Conservation (phyloP, 1,140 invertebrate species). For the Orius insidiosus region DNA sequence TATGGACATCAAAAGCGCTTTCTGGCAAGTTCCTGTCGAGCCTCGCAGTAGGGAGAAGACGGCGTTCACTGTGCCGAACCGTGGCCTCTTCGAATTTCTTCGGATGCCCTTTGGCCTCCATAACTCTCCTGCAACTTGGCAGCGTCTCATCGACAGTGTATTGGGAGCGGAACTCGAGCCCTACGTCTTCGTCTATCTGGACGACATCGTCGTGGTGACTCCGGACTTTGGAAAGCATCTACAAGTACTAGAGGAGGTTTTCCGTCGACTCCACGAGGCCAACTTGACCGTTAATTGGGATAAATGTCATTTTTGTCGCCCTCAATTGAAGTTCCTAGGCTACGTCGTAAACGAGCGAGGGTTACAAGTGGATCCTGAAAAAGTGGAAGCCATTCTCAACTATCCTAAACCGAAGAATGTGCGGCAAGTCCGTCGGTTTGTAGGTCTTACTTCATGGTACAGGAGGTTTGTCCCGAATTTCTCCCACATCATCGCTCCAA, state of each 20-base stretch:
- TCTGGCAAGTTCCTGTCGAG: slow-evolving; percentile 24
- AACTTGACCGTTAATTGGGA: neutral
- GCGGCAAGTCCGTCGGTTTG: slow-evolving; percentile 27
- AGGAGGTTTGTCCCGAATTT: slow-evolving; percentile 28
- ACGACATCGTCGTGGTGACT: slow-evolving; percentile 24
- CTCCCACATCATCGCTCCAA: slow-evolving; percentile 23
- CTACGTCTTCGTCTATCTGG: slow-evolving; percentile 22
- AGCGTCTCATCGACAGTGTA: slow-evolving; percentile 24
- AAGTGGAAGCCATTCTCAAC: slow-evolving; percentile 15
- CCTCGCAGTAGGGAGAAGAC: neutral
- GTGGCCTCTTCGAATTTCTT: slow-evolving; percentile 23
- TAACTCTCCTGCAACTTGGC: slow-evolving; percentile 26
- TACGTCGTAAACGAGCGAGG: slow-evolving; percentile 6
- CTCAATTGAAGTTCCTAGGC: slow-evolving; percentile 10
- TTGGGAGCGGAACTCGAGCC: slow-evolving; percentile 23
- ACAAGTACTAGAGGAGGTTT: slow-evolving; percentile 9
- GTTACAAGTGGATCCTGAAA: slow-evolving; percentile 5
- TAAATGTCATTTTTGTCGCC: slow-evolving; percentile 5
- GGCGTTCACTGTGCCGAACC: neutral
- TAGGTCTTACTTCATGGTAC: slow-evolving; percentile 29
- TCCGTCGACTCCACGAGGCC: slow-evolving; percentile 3
- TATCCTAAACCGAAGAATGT: slow-evolving; percentile 22
- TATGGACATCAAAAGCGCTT: slow-evolving; percentile 23
- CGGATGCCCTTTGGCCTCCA: slow-evolving; percentile 28
- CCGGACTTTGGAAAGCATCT: slow-evolving; percentile 3